A percentile compares a stretch with the other conserved stretches of the same genome.
These are phyloP conservation scores for Eurypyga helias DNA, from an alignment of 2,113 vertebrate genomes.

Conservation along the genomic window DNA sequence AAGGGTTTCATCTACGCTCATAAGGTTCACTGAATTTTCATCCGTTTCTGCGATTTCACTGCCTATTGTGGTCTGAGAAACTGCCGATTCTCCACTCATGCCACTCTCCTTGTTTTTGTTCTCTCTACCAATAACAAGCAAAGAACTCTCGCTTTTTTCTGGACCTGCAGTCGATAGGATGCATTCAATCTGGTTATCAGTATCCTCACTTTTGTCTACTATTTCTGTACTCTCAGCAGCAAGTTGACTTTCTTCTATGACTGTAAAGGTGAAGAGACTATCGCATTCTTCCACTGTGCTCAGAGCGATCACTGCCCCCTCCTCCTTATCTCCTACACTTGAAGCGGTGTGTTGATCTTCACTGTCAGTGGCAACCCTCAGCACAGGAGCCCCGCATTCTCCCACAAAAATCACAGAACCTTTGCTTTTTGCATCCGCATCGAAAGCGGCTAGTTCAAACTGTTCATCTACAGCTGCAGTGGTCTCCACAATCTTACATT, in stretches of 20 bases:
- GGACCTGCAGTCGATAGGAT: not conserved
- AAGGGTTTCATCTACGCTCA: not conserved
- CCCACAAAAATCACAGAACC: conserved; percentile 1
- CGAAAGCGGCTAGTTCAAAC: not conserved
- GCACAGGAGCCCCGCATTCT: conserved; percentile 12
- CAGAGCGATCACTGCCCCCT: not conserved
- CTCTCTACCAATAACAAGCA: not conserved
- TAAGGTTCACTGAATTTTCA: not conserved
- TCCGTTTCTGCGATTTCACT: not conserved
- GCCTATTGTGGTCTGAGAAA: not conserved
- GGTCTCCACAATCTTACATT: conserved; percentile 20
- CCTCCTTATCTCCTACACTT: not conserved
- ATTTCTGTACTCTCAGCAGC: not conserved
- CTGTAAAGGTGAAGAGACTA: not conserved
- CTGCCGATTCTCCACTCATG: not conserved
- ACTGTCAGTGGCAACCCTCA: conserved; percentile 14
- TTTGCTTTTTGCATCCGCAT: not conserved
- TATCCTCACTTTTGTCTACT: not conserved
- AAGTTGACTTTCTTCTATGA: conserved; percentile 11
- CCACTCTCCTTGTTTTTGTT: not conserved
- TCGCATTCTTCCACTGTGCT: conserved; percentile 25
- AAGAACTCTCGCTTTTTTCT: not conserved
- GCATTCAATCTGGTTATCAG: not conserved
- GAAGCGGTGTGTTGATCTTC: not conserved
- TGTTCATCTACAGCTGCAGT: not conserved